Evolutionary conservation across 2,113 vertebrate species (phyloP).

Genomic region (Alexandromys fortis): DNA sequence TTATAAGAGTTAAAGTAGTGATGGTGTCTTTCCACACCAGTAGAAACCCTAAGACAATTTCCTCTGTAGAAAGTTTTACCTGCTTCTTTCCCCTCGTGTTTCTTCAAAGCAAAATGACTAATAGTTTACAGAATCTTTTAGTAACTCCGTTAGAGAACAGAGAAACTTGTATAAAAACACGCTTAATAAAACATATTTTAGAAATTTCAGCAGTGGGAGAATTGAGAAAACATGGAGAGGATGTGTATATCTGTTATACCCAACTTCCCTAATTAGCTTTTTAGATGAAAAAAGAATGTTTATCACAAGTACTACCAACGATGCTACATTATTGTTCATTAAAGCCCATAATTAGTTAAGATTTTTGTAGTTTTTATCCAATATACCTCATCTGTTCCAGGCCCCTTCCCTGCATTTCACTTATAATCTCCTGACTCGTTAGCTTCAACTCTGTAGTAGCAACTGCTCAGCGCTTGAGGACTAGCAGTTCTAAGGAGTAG

Average conservation of each 20-base stretch:
- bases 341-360: neutral
- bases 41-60: neutral
- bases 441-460: fast-evolving
- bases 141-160: neutral
- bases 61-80: neutral
- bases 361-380: neutral
- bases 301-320: neutral
- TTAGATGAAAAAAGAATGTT: neutral
- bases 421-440: neutral
- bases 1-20: neutral
- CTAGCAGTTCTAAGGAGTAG: neutral
- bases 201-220: neutral
- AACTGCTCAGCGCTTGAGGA: neutral
- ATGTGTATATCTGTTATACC: neutral
- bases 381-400: neutral
- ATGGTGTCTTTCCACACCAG: neutral
- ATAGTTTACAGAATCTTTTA: neutral
- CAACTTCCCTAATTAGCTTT: neutral
- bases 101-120: neutral
- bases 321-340: neutral
- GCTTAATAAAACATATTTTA: neutral
- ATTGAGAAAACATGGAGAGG: neutral
- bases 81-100: neutral
- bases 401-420: neutral
- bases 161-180: neutral